Evolutionary conservation across 1,140 invertebrate genomes (phyloP).

Genomic region (silkworm (Bombyx mori)): DNA sequence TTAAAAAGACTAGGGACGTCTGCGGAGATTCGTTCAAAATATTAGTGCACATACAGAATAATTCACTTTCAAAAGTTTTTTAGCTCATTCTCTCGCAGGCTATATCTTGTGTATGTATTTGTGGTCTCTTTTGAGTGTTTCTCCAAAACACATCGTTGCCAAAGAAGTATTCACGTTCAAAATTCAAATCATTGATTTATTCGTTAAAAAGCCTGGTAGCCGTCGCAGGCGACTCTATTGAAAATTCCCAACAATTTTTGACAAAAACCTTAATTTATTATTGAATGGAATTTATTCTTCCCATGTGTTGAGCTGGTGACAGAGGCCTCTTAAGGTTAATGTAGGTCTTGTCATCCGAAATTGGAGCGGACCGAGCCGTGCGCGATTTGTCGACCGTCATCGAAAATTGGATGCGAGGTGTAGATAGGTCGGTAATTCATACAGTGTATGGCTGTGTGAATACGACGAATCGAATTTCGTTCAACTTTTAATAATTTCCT

Average conservation of each 20-base stretch:
- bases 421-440: slow-evolving; percentile 15
- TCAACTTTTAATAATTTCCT: too few relatives aligned
- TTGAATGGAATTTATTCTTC: slow-evolving; percentile 57
- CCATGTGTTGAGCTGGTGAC: slow-evolving; percentile 42
- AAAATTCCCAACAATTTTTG: slow-evolving; percentile 42
- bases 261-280: slow-evolving; percentile 66
- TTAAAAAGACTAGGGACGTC: too few relatives aligned
- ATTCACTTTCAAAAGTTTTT: too few relatives aligned
- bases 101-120: too few relatives aligned
- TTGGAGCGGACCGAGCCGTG: slow-evolving; percentile 38
- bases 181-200: slow-evolving; percentile 38
- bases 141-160: slow-evolving; percentile 3
- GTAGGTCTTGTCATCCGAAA: slow-evolving; percentile 57
- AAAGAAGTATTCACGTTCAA: too few relatives aligned
- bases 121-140: slow-evolving; percentile 13
- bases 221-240: slow-evolving; percentile 26
- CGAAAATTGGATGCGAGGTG: slow-evolving; percentile 35
- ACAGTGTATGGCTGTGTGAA: background rate
- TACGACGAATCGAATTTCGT: too few relatives aligned
- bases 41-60: too few relatives aligned
- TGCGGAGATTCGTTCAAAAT: too few relatives aligned
- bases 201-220: slow-evolving; percentile 33
- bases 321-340: slow-evolving; percentile 52
- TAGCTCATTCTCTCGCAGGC: too few relatives aligned
- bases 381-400: slow-evolving; percentile 40